Percentiles rank a stretch among this genome's conserved stretches.
Evolutionary conservation across 2,797 vertebrate genomes (phyloP).

Genomic region (Prunella strophiata): DNA sequence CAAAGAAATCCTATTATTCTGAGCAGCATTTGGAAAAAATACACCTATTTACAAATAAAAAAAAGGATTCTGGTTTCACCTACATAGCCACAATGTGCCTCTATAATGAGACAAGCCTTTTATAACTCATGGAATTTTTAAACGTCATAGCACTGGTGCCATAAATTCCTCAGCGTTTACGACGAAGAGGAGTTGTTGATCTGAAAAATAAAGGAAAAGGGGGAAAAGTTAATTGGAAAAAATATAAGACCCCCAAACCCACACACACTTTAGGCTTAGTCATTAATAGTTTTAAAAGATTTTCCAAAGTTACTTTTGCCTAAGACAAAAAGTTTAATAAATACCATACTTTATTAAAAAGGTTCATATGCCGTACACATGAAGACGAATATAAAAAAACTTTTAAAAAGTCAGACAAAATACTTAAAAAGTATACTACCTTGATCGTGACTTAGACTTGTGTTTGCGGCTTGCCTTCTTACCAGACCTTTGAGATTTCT

Average conservation of each 20-base stretch:
- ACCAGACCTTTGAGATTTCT: constrained; percentile 99
- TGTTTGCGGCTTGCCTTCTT: constrained; percentile 99
- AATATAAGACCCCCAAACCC: constrained; percentile 50
- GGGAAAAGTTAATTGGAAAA: constrained; percentile 74
- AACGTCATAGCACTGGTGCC: constrained; percentile 85
- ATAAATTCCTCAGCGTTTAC: constrained; percentile 92
- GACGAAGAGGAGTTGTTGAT: constrained; percentile 90
- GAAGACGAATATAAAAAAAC: constrained; percentile 76
- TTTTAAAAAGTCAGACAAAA: constrained; percentile 75
- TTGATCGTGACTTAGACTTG: constrained; percentile 99
- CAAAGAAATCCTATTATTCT: constrained; percentile 90
- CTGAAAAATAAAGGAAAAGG: constrained; percentile 87
- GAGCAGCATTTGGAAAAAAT: constrained; percentile 91
- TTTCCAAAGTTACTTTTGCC: constrained; percentile 72
- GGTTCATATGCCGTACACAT: constrained; percentile 77
- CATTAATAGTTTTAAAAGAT: constrained; percentile 71
- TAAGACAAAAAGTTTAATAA: constrained; percentile 71
- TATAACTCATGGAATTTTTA: constrained; percentile 99
- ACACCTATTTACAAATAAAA: constrained; percentile 94
- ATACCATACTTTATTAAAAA: constrained; percentile 73
- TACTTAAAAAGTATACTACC: constrained; percentile 98
- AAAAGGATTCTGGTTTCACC: constrained; percentile 88
- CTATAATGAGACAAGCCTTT: constrained; percentile 99
- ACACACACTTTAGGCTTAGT: constrained; percentile 73
- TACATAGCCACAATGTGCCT: constrained; percentile 95